Conservation (phyloP, 2,888 invertebrate species). For the Yponomeuta malinellus region DNA sequence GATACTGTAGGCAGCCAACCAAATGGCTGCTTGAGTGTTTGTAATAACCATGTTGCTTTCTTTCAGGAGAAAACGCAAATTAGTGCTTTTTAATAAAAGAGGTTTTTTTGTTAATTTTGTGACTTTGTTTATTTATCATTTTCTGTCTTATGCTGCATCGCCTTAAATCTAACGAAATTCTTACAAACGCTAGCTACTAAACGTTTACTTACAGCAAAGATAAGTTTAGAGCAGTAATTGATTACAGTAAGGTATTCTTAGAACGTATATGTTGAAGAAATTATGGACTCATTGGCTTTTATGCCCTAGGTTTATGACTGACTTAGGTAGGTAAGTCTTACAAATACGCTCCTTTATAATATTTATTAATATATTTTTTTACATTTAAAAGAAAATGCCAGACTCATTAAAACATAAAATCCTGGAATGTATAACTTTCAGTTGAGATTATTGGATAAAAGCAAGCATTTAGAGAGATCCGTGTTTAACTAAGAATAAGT, state of each 20-base stretch:
- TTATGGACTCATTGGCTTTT: too few relatives aligned
- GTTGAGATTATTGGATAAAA: conserved; percentile 50
- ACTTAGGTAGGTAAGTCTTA: conserved; percentile 20
- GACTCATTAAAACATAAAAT: conserved; percentile 17
- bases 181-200: background rate
- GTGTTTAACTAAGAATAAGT: background rate
- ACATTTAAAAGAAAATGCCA: conserved; percentile 8
- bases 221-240: too few relatives aligned
- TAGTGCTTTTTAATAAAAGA: background rate
- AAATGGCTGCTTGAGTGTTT: too few relatives aligned
- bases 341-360: conserved; percentile 34
- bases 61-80: too few relatives aligned
- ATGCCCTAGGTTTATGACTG: background rate
- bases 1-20: too few relatives aligned
- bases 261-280: too few relatives aligned
- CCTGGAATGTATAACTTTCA: conserved; percentile 64
- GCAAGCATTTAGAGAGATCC: conserved; percentile 57
- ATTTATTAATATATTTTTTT: background rate
- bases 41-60: too few relatives aligned
- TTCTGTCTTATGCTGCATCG: conserved; percentile 4
- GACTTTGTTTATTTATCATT: conserved; percentile 23
- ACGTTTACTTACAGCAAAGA: background rate
- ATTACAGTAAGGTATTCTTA: too few relatives aligned
- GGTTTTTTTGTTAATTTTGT: background rate
- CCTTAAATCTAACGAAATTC: background rate